These are phyloP conservation scores for Lutjanus argentimaculatus DNA, from an alignment of 2,797 vertebrate genomes.

Conservation along the genomic window DNA sequence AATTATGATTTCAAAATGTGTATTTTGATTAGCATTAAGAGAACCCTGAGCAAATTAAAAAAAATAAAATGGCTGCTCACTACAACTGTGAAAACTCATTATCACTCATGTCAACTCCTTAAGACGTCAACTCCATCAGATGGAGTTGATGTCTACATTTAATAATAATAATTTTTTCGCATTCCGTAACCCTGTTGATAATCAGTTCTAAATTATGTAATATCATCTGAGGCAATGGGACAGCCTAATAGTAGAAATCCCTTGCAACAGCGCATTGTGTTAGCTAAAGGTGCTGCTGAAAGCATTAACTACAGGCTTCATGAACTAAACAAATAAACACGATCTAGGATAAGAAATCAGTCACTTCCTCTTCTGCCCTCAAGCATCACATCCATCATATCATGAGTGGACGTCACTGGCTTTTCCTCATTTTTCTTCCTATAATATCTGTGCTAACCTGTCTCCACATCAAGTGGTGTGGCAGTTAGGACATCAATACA, in stretches of 20 bases:
- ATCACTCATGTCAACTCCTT: no score
- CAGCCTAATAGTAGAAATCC: neutral
- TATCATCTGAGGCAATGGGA: neutral
- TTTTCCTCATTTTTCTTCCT: conserved; percentile 2
- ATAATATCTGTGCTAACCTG: conserved; percentile 9
- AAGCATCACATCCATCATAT: conserved; percentile 1
- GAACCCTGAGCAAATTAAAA: no score
- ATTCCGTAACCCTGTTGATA: no score
- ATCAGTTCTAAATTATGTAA: neutral
- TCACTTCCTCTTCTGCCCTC: neutral
- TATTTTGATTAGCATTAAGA: no score
- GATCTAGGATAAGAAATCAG: neutral
- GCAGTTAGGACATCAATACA: conserved; percentile 33
- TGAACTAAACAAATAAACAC: neutral
- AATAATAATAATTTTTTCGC: no score
- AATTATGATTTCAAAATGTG: no score
- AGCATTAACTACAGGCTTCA: neutral
- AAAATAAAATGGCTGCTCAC: no score
- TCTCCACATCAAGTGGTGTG: neutral
- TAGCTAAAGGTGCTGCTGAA: neutral
- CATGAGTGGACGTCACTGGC: neutral
- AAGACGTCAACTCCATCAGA: no score
- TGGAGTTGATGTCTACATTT: no score
- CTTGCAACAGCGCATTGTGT: neutral
- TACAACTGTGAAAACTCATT: no score